Evolutionary conservation across 2,797 vertebrate species (phyloP).

Genomic region (Psittacula echo): DNA sequence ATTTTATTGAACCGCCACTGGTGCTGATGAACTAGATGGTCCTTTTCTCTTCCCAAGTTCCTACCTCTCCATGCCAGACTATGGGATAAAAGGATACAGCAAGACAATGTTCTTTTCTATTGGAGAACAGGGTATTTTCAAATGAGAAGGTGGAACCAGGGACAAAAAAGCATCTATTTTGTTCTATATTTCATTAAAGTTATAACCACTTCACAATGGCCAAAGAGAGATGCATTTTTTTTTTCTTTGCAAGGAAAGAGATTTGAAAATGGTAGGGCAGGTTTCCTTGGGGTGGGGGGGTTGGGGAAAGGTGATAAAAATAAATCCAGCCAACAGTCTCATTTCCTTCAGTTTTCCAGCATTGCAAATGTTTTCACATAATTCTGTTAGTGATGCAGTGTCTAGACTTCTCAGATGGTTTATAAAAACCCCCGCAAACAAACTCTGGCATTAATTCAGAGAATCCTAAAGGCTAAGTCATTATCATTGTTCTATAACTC

Average conservation of each 20-base stretch:
- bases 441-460: conserved; percentile 59
- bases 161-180: conserved; percentile 18
- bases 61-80: not conserved
- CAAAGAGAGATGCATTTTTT: not conserved
- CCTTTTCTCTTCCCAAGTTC: conserved; percentile 33
- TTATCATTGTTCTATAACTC: conserved; percentile 16
- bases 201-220: not conserved
- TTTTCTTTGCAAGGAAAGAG: not conserved
- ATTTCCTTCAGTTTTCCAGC: conserved; percentile 55
- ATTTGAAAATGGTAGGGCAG: conserved; percentile 13
- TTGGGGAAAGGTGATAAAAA: not conserved
- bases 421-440: conserved; percentile 1
- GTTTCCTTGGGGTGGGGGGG: not conserved
- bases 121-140: not conserved
- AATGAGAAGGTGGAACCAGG: conserved; percentile 42
- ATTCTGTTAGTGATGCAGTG: conserved; percentile 67
- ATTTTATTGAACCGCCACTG: conserved; percentile 29
- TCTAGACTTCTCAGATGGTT: conserved; percentile 76
- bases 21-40: conserved; percentile 9
- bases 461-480: conserved; percentile 59
- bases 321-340: conserved; percentile 16
- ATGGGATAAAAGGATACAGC: conserved; percentile 28
- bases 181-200: conserved; percentile 18
- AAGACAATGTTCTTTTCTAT: conserved; percentile 24
- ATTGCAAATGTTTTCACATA: conserved; percentile 43